Base-by-base conservation (phyloP, 2,797 vertebrate species). In the Artibeus lituratus region DNA sequence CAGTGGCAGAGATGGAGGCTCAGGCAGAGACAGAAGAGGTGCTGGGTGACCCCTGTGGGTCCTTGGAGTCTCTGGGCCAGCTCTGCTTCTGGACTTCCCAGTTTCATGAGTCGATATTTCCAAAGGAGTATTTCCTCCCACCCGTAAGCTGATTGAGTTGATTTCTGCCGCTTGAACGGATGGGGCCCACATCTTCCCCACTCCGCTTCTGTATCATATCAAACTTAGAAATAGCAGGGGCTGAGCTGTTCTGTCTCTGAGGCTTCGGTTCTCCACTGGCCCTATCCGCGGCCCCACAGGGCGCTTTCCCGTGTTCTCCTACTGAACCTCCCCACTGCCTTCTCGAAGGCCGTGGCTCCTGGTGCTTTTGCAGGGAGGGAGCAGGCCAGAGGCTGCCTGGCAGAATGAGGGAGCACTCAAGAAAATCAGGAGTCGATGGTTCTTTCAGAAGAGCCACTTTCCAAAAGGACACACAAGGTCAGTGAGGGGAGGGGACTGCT, bases 251-350 rank as follows among this genome's bases (percentile, higher is more conserved):
- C 37, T 9, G 19, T 44, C 51, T 65, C 35, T 0, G n/a, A 24
- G 62, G 44, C 84, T 76, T 80, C 9, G 0, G 39, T 49, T 74
- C 15, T 77, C 51, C n/a, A n/a, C n/a, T n/a, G n/a, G n/a, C n/a
- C n/a, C n/a, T n/a, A n/a, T n/a, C n/a, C n/a, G n/a, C n/a, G n/a
- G n/a, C n/a, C n/a, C 57, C 2, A 11, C 29, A 2, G 9, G 53
- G 51, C 0, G 5, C 44, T 3, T 5, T 3, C 0, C 24, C 67
- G 15, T 42, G 1, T 37, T 16, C 29, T 77, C 26, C 16, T 6
- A 2, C 82, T 22, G n/a, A 35, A 11, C 37, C 32, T 32, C 7
- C 0, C 16, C 0, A 0, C 21, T 9, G 42, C n/a, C 65, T 74
- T 42, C 21, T 42, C 21, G 2, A 5, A 22, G 76, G 19, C 37